These are phyloP conservation scores for Pluvianellus socialis DNA, from an alignment of 2,113 vertebrate species.

Conservation along the genomic window DNA sequence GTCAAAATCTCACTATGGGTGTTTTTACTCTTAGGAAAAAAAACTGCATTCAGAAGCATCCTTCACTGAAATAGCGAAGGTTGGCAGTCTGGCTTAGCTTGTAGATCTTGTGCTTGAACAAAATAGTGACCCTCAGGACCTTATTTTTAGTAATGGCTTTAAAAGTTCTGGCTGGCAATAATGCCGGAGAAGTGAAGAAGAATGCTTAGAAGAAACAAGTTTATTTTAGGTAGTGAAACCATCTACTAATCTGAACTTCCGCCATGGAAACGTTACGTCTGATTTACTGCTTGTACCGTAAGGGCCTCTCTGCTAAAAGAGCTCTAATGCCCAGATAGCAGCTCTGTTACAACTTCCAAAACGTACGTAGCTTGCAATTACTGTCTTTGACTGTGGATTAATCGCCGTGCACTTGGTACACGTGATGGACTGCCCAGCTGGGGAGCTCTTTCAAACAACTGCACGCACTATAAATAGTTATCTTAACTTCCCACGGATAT, in stretches of 20 bases:
- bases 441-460: neutral
- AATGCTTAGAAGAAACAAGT: neutral
- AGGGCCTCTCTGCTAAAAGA: neutral
- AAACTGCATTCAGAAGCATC: neutral
- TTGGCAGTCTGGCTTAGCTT: neutral
- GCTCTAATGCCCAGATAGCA: neutral
- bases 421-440: neutral
- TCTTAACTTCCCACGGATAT: neutral
- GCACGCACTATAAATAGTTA: neutral
- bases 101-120: neutral
- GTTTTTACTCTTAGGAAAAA: slow-evolving; percentile 43
- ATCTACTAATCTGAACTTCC: neutral
- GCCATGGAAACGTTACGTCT: neutral
- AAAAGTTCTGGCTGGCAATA: neutral
- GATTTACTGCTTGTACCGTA: neutral
- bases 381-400: neutral
- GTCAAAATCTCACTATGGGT: slow-evolving; percentile 42
- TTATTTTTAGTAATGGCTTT: neutral
- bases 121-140: neutral
- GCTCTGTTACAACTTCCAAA: neutral
- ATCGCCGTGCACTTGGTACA: neutral
- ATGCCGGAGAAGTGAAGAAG: neutral
- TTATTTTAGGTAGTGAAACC: neutral
- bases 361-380: neutral
- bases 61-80: neutral